Conservation (phyloP, 2,888 invertebrate species). For the Craniophora ligustri region DNA sequence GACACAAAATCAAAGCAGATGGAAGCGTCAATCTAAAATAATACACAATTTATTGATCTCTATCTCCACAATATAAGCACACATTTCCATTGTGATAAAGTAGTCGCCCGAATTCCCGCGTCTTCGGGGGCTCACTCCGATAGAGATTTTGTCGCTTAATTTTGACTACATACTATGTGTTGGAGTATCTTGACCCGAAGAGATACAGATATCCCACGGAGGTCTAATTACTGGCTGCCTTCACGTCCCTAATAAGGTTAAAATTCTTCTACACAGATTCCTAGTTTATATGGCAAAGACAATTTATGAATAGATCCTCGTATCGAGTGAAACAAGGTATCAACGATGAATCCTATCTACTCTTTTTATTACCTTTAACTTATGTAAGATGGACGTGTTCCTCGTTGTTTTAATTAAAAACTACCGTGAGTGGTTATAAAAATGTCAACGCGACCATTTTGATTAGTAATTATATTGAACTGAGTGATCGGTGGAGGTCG, state of each 20-base stretch:
- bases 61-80: too few relatives aligned
- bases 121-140: too few relatives aligned
- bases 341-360: constrained; percentile 8
- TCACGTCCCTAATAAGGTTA: constrained; percentile 12
- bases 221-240: background rate
- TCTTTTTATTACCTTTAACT: constrained; percentile 32
- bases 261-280: constrained; percentile 20
- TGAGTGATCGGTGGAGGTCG: constrained; percentile 24
- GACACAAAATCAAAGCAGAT: too few relatives aligned
- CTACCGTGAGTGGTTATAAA: constrained; percentile 42
- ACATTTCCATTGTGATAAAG: too few relatives aligned
- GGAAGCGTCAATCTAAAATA: too few relatives aligned
- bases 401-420: constrained; percentile 32
- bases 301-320: constrained; percentile 19
- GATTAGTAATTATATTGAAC: constrained; percentile 44
- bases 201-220: too few relatives aligned
- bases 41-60: too few relatives aligned
- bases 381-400: constrained; percentile 6
- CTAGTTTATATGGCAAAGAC: constrained; percentile 19
- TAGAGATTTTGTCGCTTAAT: too few relatives aligned
- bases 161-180: too few relatives aligned
- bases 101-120: too few relatives aligned
- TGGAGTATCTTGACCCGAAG: too few relatives aligned
- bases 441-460: constrained; percentile 46
- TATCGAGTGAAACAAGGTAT: constrained; percentile 36